A percentile compares a stretch with the other conserved stretches of the same genome.
Evolutionary conservation across 2,113 vertebrate species (phyloP).

Genomic region (Lutjanus erythropterus): DNA sequence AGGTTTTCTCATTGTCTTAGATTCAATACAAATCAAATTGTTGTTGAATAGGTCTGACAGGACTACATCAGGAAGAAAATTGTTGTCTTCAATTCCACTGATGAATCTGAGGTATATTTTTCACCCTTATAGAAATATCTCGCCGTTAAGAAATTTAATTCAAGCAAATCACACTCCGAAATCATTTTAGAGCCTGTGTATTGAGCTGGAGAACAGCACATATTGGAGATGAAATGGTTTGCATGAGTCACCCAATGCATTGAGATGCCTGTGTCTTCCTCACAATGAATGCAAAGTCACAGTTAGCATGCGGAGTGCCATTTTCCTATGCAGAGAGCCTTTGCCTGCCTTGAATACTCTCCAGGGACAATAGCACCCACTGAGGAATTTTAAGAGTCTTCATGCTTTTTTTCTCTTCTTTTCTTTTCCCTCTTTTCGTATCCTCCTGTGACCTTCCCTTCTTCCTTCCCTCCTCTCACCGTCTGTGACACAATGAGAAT

Average conservation of each 20-base stretch:
- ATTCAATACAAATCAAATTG: constrained; percentile 29
- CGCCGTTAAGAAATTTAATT: constrained; percentile 41
- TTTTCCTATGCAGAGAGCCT: constrained; percentile 70
- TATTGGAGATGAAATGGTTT: constrained; percentile 65
- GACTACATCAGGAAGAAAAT: constrained; percentile 17
- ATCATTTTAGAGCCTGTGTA: constrained; percentile 50
- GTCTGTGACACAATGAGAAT: constrained; percentile 63
- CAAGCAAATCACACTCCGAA: constrained; percentile 43
- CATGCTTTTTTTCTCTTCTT: constrained; percentile 8
- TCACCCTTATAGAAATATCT: constrained; percentile 13
- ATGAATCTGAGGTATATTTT: constrained; percentile 10
- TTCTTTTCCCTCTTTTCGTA: constrained; percentile 26
- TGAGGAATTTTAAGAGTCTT: constrained; percentile 66
- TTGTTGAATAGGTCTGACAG: constrained; percentile 9
- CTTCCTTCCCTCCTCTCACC: constrained; percentile 13
- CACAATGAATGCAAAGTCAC: constrained; percentile 80
- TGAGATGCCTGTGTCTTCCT: constrained; percentile 68
- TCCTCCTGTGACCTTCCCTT: constrained; percentile 58
- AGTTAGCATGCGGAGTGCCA: constrained; percentile 73
- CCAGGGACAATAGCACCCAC: constrained; percentile 70
- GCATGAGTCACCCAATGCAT: constrained; percentile 78
- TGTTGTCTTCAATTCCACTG: background rate
- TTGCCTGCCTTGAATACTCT: constrained; percentile 71
- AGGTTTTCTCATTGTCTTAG: constrained; percentile 13
- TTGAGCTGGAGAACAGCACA: constrained; percentile 17